Evolutionary conservation across 1,140 invertebrate species (phyloP), one percentile per base, ranked within the genome.

Genomic region (Papilio helenus): DNA sequence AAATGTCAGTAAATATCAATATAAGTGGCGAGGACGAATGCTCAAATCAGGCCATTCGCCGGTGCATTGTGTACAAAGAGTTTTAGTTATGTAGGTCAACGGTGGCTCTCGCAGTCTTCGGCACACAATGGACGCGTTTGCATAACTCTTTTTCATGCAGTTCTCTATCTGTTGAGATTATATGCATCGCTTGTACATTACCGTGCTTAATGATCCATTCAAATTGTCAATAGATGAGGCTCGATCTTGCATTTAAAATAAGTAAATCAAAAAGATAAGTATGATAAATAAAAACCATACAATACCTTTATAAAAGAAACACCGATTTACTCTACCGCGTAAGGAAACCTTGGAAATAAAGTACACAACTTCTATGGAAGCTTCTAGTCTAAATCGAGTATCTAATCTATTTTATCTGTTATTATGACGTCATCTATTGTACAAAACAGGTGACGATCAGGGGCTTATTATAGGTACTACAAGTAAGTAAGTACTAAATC

Each of bases 61-160:
- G 42, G 20, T 46, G 42, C 72, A 73, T 73, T 73, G 72, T 73
- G 44, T 73, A 73, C 39, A 73, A 12, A 51, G 20, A 73, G 44
- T 73, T 73, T 73, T 49, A 46, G 42, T 20, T 49, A 44, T 73
- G 18, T 73, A 26, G 72, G 72, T 46, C 72, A 49, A 73, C 72
- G 72, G n/a, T 44, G 44, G 72, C 72, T 73, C 72, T 42, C 72
- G 42, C n/a, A 73, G 72, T 51, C 72, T 49, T 73, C 72, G 4
- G 20, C 42, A 46, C 44, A 73, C 72, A 73, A 73, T 73, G 44
- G 72, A 18, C 72, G 72, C 42, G 72, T 73, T 73, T 73, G 72
- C 72, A 73, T 73, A 73, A 73, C 72, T 73, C 72, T 73, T 73
- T 73, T 73, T 73, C 72, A 73, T 73, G 72, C 72, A 73, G 44